Evolutionary conservation across 1,140 invertebrate species (phyloP), one percentile per base, ranked within the genome.

Genomic region (Neodiprion lecontei): DNA sequence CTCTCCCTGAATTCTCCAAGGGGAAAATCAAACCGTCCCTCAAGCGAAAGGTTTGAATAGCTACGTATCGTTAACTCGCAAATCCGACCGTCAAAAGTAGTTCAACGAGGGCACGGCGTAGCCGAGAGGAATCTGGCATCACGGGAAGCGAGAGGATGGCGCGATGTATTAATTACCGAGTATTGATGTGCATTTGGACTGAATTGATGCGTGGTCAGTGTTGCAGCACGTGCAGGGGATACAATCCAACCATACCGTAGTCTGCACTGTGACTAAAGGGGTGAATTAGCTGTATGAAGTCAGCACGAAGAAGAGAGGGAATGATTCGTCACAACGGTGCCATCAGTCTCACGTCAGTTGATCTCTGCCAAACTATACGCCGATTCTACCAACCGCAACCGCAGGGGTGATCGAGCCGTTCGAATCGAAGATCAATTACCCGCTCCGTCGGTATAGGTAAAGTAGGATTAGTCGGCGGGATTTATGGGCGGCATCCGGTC

Each of bases 121-220:
- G 66, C 23, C 66, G 67, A 74, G 47, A 66, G 76, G 69, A 74
- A 78, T 75, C 69, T 74, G 71, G 74, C 53, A 72, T 76, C 65
- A 74, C 77, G 76, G 74, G 69, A 74, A 70, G 66, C 73, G 72
- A 72, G 70, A 78, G 79, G 81, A 82, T 88, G 86, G 86, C 86
- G 88, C 87, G 88, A 88, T 88, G 88, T 89, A 89, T 89, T 89
- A 88, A 89, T 89, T 89, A 89, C 86, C 86, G 82, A 9, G 86
- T 88, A 89, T 89, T 89, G 88, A 89, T 89, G 88, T 89, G 87
- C 87, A 88, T 89, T 89, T 89, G 84, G 86, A 89, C 85, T 87
- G 87, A 88, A 89, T 89, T 89, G 88, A 89, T 89, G 88, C 87
- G 88, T 88, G 88, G 87, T 88, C 86, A 85, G 84, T 84, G 85